Evolutionary conservation across 2,797 vertebrate species (phyloP), one percentile per base, ranked within the genome.

Genomic region (Setipinna tenuifilis): DNA sequence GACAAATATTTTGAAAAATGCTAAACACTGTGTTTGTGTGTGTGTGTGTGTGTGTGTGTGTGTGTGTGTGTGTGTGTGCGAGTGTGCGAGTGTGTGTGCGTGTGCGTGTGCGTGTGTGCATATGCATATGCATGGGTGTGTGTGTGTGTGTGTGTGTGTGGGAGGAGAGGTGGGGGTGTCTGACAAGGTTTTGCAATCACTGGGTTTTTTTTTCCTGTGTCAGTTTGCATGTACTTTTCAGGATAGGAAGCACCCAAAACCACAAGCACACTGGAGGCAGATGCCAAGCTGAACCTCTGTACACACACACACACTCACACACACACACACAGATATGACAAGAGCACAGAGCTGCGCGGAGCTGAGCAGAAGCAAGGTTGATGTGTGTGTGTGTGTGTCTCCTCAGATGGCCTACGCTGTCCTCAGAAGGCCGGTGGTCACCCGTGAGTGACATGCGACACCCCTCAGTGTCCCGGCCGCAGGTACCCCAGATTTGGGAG

Each of bases 151-250:
- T 28, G 9, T 7, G 25, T 25, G 62, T 10, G 19, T 21, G 21
- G 23, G 59, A 11, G 75, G 41, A 2, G n/a, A 54, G 21, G 28
- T 65, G 83, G 83, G 65, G 75, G 84, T 80, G 87, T 80, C n/a
- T 62, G 82, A 87, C 89, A 88, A 92, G 88, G 87, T 95, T 93
- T 92, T 92, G 85, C 89, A 94, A 93, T 84, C 54, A 11, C 88
- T 86, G 86, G 88, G 88, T 88, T 88, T 86, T 88, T 88, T 86
- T 92, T 90, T 88, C 83, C 90, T 92, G 87, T 85, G 88, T 89
- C 75, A 46, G 65, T 87, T 83, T 71, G 84, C 68, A 50, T 41
- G 28, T 82, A 85, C 80, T 85, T 75, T 65, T 88, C 83, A 87
- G 84, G 58, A 89, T 84, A 83, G 68, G 68, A 85, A 81, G 83